phyloP scores from a whole-genome alignment of 2,113 vertebrate species.

The Gopherus flavomarginatus region DNA sequence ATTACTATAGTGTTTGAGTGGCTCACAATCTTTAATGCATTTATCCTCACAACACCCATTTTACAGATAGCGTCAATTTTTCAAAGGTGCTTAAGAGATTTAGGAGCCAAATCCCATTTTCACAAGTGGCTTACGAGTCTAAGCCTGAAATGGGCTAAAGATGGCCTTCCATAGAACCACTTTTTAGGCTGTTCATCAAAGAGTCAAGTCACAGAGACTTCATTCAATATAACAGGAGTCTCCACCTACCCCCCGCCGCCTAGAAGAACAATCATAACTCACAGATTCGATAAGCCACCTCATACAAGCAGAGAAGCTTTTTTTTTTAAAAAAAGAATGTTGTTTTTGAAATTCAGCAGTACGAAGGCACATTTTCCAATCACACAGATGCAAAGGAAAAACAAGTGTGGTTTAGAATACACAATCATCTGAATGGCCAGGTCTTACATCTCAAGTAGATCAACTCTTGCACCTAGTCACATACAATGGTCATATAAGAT shows the following conservation, averaged over 20 bases:
- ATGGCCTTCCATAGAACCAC: not conserved
- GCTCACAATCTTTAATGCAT: not conserved
- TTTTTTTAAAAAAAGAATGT: not conserved
- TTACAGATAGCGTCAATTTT: not conserved
- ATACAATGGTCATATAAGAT: slow-evolving; percentile 14
- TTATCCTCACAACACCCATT: not conserved
- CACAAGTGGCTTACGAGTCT: not conserved
- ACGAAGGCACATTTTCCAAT: slow-evolving; percentile 6
- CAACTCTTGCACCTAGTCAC: slow-evolving; percentile 20
- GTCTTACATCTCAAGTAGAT: slow-evolving; percentile 15
- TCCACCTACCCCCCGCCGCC: not conserved
- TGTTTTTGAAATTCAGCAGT: not conserved
- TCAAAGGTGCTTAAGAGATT: not conserved
- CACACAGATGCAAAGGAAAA: not conserved
- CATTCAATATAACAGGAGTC: not conserved
- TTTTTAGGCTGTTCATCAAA: not conserved
- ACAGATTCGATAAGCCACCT: not conserved
- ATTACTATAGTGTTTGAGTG: not conserved
- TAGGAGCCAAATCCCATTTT: not conserved
- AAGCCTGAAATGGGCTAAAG: not conserved
- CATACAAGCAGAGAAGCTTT: not conserved
- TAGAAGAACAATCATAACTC: not conserved
- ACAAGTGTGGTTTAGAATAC: slow-evolving; percentile 13
- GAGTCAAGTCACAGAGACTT: not conserved
- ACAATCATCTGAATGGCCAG: slow-evolving; percentile 27